These are phyloP conservation scores for Coenobita brevimanus DNA, from an alignment of 1,140 invertebrate species.

Conservation along the genomic window DNA sequence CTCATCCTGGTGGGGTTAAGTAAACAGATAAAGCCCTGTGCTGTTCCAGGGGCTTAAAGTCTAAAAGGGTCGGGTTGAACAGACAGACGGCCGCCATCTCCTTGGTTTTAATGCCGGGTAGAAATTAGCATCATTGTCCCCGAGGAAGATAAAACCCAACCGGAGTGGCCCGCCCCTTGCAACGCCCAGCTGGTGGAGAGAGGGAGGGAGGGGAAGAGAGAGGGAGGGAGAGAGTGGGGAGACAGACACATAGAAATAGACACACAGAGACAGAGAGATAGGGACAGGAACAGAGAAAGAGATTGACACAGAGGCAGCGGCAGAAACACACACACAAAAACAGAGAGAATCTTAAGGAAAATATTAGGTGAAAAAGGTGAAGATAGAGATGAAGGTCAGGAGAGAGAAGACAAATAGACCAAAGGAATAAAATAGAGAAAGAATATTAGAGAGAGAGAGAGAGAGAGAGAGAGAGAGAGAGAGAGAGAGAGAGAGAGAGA, in stretches of 20 bases:
- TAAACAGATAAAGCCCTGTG: no score
- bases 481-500: constrained; percentile 26
- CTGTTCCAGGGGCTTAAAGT: no score
- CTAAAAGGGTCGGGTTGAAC: no score
- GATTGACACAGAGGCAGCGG: no score
- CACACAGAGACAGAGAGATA: neutral
- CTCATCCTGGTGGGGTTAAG: no score
- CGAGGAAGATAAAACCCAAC: neutral
- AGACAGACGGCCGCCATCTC: neutral
- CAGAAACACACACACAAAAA: no score
- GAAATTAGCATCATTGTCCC: constrained; percentile 34
- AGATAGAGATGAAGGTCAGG: no score
- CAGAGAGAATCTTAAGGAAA: no score
- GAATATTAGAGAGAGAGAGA: neutral
- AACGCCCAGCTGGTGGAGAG: neutral
- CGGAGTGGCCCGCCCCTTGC: neutral
- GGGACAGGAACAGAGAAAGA: neutral
- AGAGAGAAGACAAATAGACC: no score
- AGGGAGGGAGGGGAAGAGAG: no score
- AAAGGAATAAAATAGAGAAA: no score
- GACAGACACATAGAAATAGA: neutral
- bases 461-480: neutral
- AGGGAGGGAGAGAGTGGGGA: neutral
- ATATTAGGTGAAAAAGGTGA: no score
- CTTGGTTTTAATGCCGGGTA: neutral